A percentile compares a stretch with the other conserved stretches of the same genome.
Evolutionary conservation across 2,113 vertebrate genomes (phyloP).

Genomic region (Dermatemys mawii): DNA sequence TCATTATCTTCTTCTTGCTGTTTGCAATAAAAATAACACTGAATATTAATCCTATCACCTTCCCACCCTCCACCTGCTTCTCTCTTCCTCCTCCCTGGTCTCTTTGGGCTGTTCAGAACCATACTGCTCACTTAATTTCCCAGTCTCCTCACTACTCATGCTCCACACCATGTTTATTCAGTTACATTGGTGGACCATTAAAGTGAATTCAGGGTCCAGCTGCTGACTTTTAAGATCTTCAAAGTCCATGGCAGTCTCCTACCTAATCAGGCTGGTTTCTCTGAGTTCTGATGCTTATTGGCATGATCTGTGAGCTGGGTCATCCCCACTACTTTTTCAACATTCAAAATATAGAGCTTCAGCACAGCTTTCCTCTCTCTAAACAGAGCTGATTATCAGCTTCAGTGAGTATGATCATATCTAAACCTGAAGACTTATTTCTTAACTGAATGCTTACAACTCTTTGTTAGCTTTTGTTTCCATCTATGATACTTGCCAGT

Average conservation of each 20-base stretch:
- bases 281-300: neutral
- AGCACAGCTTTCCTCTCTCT: neutral
- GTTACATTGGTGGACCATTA: conserved; percentile 41
- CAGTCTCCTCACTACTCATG: neutral
- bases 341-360: neutral
- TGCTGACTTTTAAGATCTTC: conserved; percentile 10
- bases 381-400: neutral
- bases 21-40: conserved; percentile 72
- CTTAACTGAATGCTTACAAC: neutral
- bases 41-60: conserved; percentile 69
- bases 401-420: neutral
- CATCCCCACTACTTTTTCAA: neutral
- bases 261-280: neutral
- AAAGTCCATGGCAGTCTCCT: neutral
- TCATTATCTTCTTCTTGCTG: conserved; percentile 68
- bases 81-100: conserved; percentile 21
- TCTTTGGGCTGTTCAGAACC: conserved; percentile 7
- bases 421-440: neutral
- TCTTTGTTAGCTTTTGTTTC: neutral
- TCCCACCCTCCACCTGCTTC: conserved; percentile 25
- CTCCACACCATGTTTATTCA: conserved; percentile 54
- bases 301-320: neutral
- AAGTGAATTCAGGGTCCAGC: conserved; percentile 47
- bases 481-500: no score
- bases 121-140: conserved; percentile 36